phyloP scores from a whole-genome alignment of 2,888 invertebrate genomes.

The Conistra vaccinii region DNA sequence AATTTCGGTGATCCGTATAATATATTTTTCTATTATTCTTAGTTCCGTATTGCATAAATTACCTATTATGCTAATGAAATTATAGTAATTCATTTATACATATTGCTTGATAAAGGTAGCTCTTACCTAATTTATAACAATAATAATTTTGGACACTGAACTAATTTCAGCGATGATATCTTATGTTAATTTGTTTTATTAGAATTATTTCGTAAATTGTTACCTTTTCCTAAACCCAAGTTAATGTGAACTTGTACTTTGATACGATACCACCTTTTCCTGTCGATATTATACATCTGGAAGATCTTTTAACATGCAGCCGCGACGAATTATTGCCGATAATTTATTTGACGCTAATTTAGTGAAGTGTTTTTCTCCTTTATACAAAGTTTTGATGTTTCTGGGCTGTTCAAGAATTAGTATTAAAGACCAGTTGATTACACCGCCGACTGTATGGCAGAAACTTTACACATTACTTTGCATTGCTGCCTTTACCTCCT shows the following conservation, averaged over 20 bases:
- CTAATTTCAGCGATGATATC: constrained; percentile 33
- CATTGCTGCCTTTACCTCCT: constrained; percentile 56
- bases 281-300: background rate
- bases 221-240: constrained; percentile 1
- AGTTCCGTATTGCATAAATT: background rate
- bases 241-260: constrained; percentile 5
- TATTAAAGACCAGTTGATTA: constrained; percentile 62
- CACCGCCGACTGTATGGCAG: constrained; percentile 51
- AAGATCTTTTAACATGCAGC: constrained; percentile 10
- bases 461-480: constrained; percentile 68
- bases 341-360: constrained; percentile 44
- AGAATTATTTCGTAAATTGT: background rate
- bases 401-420: constrained; percentile 65
- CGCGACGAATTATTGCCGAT: background rate
- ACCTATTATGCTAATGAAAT: constrained; percentile 29
- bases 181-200: background rate
- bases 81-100: background rate
- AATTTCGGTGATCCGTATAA: background rate
- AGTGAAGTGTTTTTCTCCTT: constrained; percentile 66
- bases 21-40: background rate
- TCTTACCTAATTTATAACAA: background rate
- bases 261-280: constrained; percentile 12
- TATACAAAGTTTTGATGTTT: constrained; percentile 62
- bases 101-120: background rate
- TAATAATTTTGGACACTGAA: constrained; percentile 7